Base-by-base conservation (phyloP, 2,113 vertebrate genomes). In the Shinisaurus crocodilurus region DNA sequence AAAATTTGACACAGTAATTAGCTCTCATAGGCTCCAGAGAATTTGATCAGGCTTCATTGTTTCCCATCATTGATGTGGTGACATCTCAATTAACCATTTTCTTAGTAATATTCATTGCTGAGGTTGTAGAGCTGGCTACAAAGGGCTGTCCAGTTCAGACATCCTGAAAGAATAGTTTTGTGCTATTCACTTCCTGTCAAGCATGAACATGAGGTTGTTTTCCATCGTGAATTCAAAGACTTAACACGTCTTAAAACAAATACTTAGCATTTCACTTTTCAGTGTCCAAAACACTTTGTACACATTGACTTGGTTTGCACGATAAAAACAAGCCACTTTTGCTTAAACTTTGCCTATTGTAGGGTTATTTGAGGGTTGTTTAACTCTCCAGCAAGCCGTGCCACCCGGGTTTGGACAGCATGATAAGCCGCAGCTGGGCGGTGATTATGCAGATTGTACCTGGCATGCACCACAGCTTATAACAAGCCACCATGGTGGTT, bases 1-100 rank as follows among this genome's bases (percentile, higher is more conserved):
- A 89, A 91, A 91, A 75, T 84, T 67, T 93, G 1, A 32, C 63
- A 79, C 29, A 88, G 63, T 91, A 91, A 88, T 91, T 91, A 88
- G 80, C 45, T 18, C 82, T 83, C 60, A 79, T 50, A 91, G 60
- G 40, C 88, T 7, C 82, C 25, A n/a, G 54, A 29, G n/a, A 34
- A 76, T 76, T 69, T 85, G 88, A 83, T 1, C 10, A 50, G 29
- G 20, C 6, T 82, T 90, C 27, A 9, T 91, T 3, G 1, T 88
- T 32, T 3, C 40, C 32, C 12, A 43, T 72, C 2, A 69, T 1
- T 29, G 1, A 0, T 6, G 72, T 2, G 75, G 0, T 77, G 86
- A 77, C 7, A n/a, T 0, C 48, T 90, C 79, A 87, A 90, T 23
- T 91, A 37, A 81, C 82, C 37, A 29, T 85, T 60, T 91, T 91